These are phyloP conservation scores for Apostichopus californicus DNA, from an alignment of 35 echinoderm and acorn worm genomes.

Conservation along the genomic window DNA sequence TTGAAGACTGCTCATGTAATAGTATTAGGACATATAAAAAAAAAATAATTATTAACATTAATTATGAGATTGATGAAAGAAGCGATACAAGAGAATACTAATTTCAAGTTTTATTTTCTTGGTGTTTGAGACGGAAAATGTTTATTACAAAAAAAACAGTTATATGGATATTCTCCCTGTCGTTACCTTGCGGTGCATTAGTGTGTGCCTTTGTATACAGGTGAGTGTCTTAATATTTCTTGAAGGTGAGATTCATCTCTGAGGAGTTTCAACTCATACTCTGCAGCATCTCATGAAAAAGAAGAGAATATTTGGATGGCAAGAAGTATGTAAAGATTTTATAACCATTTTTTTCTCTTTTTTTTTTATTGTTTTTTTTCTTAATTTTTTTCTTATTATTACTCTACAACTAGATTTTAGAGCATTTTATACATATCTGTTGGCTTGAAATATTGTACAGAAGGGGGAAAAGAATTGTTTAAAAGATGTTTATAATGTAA, in stretches of 20 bases:
- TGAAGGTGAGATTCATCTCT: not conserved
- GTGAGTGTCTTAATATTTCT: constrained; percentile 39
- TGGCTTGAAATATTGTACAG: constrained; percentile 8
- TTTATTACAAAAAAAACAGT: not conserved
- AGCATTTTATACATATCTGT: not conserved
- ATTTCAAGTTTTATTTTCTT: not conserved
- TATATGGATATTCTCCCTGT: not conserved
- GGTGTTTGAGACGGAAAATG: not conserved
- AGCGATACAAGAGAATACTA: not conserved
- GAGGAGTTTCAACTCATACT: not conserved
- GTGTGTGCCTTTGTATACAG: constrained; percentile 15
- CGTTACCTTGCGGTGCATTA: constrained; percentile 23
- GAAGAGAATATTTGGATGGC: too few species aligned
- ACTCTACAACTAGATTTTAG: not conserved
- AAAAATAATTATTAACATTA: not conserved
- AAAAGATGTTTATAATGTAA: constrained; percentile 1
- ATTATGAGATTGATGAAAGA: not conserved
- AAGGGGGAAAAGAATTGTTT: not conserved
- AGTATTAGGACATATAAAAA: too few species aligned
- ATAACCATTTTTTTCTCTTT: not conserved
- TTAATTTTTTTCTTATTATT: too few species aligned
- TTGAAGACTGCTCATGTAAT: too few species aligned
- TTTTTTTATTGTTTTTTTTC: too few species aligned
- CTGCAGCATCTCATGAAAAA: not conserved
- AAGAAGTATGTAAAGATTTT: not conserved